A percentile compares a stretch with the other conserved stretches of the same genome.
These are phyloP conservation scores for Apis cerana DNA, from an alignment of 1,140 invertebrate species.

Conservation along the genomic window DNA sequence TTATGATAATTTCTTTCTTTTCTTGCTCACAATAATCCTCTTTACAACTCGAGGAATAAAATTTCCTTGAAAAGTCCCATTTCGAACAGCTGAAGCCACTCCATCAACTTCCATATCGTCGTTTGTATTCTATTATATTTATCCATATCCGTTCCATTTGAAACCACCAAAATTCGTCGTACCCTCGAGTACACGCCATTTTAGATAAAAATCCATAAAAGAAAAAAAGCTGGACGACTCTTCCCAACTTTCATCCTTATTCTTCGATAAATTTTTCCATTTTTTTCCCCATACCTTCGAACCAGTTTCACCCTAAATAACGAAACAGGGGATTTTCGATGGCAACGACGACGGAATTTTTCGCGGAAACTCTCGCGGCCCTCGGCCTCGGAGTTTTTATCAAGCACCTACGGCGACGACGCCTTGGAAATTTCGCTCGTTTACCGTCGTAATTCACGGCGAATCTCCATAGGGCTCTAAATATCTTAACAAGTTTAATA, in stretches of 20 bases:
- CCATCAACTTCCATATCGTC: neutral
- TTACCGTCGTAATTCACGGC: slow-evolving; percentile 47
- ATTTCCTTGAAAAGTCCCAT: neutral
- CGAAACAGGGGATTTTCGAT: slow-evolving; percentile 22
- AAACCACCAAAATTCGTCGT: neutral
- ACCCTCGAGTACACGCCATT: no score
- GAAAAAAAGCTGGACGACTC: neutral
- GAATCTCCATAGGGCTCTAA: slow-evolving; percentile 63
- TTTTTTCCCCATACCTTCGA: neutral
- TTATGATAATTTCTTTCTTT: neutral
- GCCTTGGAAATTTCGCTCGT: slow-evolving; percentile 51
- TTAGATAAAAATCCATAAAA: neutral
- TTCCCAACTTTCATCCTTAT: neutral
- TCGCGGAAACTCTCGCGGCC: neutral
- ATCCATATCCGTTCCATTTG: neutral
- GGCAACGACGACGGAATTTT: neutral
- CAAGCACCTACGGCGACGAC: slow-evolving; percentile 26
- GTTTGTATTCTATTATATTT: slow-evolving; percentile 18
- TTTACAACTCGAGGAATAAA: slow-evolving; percentile 6
- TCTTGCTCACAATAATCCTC: neutral
- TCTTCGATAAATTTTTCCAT: neutral
- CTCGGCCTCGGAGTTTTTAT: slow-evolving; percentile 20
- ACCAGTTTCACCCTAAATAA: slow-evolving; percentile 10
- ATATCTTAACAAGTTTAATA: slow-evolving; percentile 68
- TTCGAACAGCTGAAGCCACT: neutral